These are phyloP conservation scores for Sipha maydis DNA, from an alignment of 2,888 invertebrate genomes.

Conservation along the genomic window DNA sequence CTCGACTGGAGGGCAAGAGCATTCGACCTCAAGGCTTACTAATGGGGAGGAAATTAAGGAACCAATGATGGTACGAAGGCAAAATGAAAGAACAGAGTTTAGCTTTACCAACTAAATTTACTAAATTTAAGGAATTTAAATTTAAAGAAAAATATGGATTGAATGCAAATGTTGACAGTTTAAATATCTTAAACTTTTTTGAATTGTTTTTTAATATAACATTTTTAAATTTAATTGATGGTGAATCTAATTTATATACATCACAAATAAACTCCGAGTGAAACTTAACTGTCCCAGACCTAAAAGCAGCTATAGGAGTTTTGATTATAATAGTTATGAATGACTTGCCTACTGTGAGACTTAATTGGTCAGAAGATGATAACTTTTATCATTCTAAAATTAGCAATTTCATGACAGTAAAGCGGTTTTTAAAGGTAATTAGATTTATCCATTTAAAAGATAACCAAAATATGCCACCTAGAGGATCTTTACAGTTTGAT, in stretches of 20 bases:
- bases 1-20: no score
- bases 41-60: no score
- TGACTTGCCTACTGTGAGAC: constrained; percentile 35
- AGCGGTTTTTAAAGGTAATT: no score
- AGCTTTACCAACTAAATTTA: constrained; percentile 9
- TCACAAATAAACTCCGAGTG: no score
- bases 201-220: constrained; percentile 22
- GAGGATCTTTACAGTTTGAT: constrained; percentile 27
- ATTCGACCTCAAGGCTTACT: no score
- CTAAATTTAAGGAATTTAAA: not conserved
- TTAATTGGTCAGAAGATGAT: constrained; percentile 51
- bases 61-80: no score
- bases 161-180: constrained; percentile 29
- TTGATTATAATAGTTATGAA: constrained; percentile 50
- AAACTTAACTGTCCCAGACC: constrained; percentile 31
- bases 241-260: constrained; percentile 54
- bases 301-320: constrained; percentile 43
- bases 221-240: constrained; percentile 30
- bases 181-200: constrained; percentile 36
- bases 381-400: no score
- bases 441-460: constrained; percentile 53
- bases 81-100: no score
- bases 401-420: no score
- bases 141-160: constrained; percentile 37
- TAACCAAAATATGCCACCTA: constrained; percentile 44